Conservation (phyloP, 2,113 vertebrate species). For the Podiceps cristatus region DNA sequence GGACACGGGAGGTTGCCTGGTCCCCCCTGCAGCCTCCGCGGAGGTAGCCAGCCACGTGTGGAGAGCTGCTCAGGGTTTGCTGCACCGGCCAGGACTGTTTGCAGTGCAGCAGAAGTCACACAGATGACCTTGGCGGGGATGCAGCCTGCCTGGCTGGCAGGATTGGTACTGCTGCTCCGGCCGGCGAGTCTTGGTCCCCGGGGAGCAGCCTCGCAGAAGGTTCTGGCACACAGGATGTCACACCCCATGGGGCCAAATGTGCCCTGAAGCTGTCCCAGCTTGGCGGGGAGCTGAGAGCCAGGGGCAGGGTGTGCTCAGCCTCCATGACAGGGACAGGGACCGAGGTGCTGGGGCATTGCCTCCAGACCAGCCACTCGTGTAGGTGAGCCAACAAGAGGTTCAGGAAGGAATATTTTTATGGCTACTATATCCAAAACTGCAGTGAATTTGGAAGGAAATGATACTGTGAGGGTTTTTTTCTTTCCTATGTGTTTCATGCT, state of each 20-base stretch:
- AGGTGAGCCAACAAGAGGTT: not conserved
- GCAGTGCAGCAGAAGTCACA: not conserved
- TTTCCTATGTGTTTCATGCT: not conserved
- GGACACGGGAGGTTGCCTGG: fast-evolving
- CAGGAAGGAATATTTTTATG: not conserved
- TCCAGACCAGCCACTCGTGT: not conserved
- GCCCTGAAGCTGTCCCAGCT: not conserved
- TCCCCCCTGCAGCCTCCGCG: not conserved
- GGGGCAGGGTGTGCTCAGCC: not conserved
- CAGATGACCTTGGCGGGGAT: not conserved
- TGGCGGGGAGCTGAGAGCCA: fast-evolving
- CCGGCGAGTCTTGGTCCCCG: not conserved
- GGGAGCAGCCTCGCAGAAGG: not conserved
- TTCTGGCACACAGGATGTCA: not conserved
- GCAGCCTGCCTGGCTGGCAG: not conserved
- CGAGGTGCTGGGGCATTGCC: not conserved
- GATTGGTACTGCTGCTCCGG: not conserved
- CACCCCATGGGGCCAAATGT: fast-evolving
- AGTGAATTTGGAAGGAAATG: not conserved
- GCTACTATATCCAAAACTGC: not conserved
- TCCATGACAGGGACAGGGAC: not conserved
- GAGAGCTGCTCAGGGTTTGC: not conserved
- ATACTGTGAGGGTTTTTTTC: not conserved
- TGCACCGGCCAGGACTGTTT: fast-evolving
- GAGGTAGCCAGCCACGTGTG: fast-evolving